A percentile compares a stretch with the other conserved stretches of the same genome.
These are phyloP conservation scores for Grus americana DNA, from an alignment of 2,113 vertebrate genomes.

Conservation along the genomic window DNA sequence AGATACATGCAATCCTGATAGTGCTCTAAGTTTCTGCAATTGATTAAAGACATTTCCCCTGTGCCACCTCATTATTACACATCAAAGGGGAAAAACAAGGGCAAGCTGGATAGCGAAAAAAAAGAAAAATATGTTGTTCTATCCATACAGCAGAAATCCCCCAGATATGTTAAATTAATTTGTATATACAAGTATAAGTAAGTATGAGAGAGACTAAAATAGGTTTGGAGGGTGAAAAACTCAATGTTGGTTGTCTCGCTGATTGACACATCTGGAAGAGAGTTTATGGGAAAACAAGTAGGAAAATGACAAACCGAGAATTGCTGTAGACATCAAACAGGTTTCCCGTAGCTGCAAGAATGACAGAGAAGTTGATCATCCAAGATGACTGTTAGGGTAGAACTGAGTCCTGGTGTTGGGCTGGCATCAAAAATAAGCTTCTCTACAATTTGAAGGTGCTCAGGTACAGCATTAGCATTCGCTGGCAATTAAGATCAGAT, in stretches of 20 bases:
- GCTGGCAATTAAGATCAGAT: not conserved
- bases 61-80: conserved; percentile 55
- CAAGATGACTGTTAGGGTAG: not conserved
- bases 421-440: not conserved
- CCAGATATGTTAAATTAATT: not conserved
- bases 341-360: not conserved
- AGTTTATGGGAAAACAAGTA: not conserved
- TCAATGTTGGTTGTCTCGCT: not conserved
- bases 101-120: not conserved
- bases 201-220: not conserved
- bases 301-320: not conserved
- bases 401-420: not conserved
- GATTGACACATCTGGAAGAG: not conserved
- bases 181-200: not conserved
- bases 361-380: not conserved
- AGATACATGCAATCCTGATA: conserved; percentile 43
- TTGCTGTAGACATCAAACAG: not conserved
- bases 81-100: conserved; percentile 54
- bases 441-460: not conserved
- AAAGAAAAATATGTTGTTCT: not conserved
- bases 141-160: not conserved
- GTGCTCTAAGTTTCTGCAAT: conserved; percentile 57
- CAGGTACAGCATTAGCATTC: rapidly evolving
- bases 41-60: conserved; percentile 59
- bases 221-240: not conserved